A percentile compares a stretch with the other conserved stretches of the same genome.
Evolutionary conservation across 2,113 vertebrate species (phyloP).

Genomic region (Oostethus manadensis): DNA sequence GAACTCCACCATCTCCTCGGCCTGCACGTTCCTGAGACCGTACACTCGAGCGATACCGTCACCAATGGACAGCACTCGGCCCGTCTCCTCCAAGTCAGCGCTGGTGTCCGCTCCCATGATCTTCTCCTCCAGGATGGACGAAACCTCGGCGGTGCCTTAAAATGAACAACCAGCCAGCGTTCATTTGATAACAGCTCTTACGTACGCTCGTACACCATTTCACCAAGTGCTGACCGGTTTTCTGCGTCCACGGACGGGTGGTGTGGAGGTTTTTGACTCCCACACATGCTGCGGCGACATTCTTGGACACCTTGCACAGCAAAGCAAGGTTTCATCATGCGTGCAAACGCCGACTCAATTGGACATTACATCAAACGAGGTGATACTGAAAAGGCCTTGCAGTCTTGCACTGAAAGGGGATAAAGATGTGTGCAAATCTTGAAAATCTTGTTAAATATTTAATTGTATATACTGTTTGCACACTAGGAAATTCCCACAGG

Average conservation of each 20-base stretch:
- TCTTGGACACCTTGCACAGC: slow-evolving; percentile 79
- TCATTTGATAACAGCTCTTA: background rate
- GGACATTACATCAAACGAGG: no score
- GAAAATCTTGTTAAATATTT: no score
- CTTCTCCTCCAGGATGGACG: slow-evolving; percentile 92
- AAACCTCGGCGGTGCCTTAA: slow-evolving; percentile 90
- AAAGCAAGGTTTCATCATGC: background rate
- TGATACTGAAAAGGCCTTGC: no score
- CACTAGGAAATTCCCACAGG: background rate
- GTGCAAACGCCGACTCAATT: no score
- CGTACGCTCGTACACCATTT: background rate
- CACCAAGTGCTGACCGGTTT: slow-evolving; percentile 77
- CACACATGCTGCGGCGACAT: slow-evolving; percentile 82
- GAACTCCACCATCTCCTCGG: slow-evolving; percentile 99
- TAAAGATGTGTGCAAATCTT: no score
- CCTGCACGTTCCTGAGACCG: slow-evolving; percentile 91
- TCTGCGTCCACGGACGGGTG: slow-evolving; percentile 74
- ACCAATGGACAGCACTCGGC: slow-evolving; percentile 92
- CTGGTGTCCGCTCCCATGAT: slow-evolving; percentile 88
- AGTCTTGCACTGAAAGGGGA: background rate
- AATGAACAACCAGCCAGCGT: background rate
- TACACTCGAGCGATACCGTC: slow-evolving; percentile 96
- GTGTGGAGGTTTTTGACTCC: slow-evolving; percentile 83
- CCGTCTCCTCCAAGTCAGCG: slow-evolving; percentile 89
- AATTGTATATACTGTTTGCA: no score